Base-by-base conservation (phyloP, 1,140 invertebrate species). In the Drosophila miranda region DNA sequence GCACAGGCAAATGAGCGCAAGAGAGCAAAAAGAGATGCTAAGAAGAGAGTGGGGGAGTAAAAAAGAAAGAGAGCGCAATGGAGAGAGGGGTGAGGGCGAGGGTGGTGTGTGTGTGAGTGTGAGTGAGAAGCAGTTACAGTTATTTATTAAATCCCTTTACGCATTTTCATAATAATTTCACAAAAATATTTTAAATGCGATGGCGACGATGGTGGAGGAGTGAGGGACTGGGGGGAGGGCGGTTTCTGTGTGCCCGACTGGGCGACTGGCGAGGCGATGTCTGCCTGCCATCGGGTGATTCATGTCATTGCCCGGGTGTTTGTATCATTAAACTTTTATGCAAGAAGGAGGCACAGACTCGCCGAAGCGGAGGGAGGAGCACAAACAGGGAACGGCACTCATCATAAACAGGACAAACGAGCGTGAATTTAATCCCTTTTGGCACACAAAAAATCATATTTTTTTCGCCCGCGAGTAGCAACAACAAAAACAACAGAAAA, bases 101-200 rank as follows among this genome's bases (percentile, higher is more conserved):
- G 34, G 34, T 38, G 34, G 34, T 13, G 34, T 26, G 30, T 9
- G 30, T 43, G 34, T 13, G 53, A 45, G 60, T 73, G 52, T 61
- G 60, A 77, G 81, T 62, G 63, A 60, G 74, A 74, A 88, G 79
- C 87, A 89, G 88, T 89, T 84, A 89, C 79, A 88, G 83, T 89
- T 90, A 90, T 90, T 90, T 90, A 90, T 90, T 90, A 88, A 90
- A 90, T 90, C 88, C 88, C 88, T 90, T 89, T 90, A 90, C 88
- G 83, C 88, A 89, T 89, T 90, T 90, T 90, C 83, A 90, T 90
- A 90, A 90, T 87, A 83, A 89, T 84, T 89, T 81, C 74, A 84
- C 61, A 77, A 86, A 13, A 84, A 86, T 78, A 86, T 86, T 89
- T 89, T 78, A 89, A 89, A 89, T 75, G 81, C 75, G 69, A 74